These are phyloP conservation scores for Siphonodentalium dalli DNA, from an alignment of 2,888 invertebrate species.

Conservation along the genomic window DNA sequence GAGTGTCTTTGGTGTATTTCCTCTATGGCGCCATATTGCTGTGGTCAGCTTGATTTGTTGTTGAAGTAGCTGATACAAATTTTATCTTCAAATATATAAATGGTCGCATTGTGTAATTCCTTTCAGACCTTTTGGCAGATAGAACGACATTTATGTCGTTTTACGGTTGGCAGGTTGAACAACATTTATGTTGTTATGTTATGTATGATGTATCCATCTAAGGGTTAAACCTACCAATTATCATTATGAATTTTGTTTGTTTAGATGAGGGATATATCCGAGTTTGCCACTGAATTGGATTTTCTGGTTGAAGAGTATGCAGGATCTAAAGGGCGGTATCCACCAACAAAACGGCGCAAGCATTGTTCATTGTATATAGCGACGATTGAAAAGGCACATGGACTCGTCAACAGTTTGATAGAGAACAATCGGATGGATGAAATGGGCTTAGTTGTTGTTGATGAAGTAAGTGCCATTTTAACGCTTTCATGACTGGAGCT, in stretches of 20 bases:
- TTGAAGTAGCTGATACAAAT: too few relatives aligned
- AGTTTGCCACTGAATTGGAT: conserved; percentile 85
- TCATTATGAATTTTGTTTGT: conserved; percentile 26
- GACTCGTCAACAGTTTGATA: conserved; percentile 84
- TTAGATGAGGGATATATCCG: conserved; percentile 81
- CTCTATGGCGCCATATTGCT: too few relatives aligned
- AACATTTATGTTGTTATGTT: not conserved
- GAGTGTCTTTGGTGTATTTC: too few relatives aligned
- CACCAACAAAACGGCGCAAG: conserved; percentile 80
- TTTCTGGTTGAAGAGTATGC: conserved; percentile 96
- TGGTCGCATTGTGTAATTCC: too few relatives aligned
- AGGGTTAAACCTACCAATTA: not conserved
- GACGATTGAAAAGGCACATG: conserved; percentile 93
- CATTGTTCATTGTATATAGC: conserved; percentile 86
- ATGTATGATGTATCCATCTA: not conserved
- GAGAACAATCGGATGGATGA: conserved; percentile 77
- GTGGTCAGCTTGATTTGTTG: too few relatives aligned
- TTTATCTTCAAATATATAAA: too few relatives aligned
- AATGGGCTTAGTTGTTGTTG: conserved; percentile 82
- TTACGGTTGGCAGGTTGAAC: not conserved
- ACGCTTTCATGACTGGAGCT: too few relatives aligned
- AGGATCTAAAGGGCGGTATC: conserved; percentile 82
- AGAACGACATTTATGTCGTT: not conserved
- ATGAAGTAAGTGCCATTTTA: conserved; percentile 73
- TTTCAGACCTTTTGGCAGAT: not conserved